Evolutionary conservation across 2,113 vertebrate species (phyloP).

Genomic region (Coreoperca whiteheadi): DNA sequence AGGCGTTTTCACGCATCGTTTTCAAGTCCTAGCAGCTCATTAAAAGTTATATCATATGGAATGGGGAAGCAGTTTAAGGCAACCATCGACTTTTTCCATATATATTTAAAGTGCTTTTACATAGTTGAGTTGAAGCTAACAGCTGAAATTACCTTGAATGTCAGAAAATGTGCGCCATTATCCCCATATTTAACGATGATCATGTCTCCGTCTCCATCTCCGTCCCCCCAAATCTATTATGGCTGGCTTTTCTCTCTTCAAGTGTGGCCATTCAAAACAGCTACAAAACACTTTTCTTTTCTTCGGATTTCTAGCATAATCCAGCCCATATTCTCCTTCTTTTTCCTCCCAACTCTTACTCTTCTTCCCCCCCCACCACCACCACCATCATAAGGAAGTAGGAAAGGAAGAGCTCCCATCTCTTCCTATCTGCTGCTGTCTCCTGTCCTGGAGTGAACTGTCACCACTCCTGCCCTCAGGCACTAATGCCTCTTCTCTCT

Average conservation of each 20-base stretch:
- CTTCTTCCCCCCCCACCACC: background rate
- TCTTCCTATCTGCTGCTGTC: slow-evolving; percentile 54
- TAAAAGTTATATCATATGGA: background rate
- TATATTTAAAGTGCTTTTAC: background rate
- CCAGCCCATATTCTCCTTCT: background rate
- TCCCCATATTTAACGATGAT: no score
- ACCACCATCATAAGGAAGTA: slow-evolving; percentile 48
- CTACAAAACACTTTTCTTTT: no score
- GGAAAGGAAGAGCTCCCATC: slow-evolving; percentile 61
- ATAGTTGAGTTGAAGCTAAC: background rate
- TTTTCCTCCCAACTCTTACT: background rate
- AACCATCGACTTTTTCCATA: background rate
- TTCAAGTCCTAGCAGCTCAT: background rate
- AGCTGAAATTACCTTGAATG: no score
- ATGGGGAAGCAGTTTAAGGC: background rate
- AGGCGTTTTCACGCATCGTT: background rate
- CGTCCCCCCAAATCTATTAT: no score
- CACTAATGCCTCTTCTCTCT: slow-evolving; percentile 65
- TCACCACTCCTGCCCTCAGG: slow-evolving; percentile 66
- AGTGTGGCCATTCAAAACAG: no score
- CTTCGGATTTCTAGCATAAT: no score
- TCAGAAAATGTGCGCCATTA: no score
- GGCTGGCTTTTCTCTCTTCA: no score
- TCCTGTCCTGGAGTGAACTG: slow-evolving; percentile 74
- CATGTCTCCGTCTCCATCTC: no score